These are phyloP conservation scores for Rhombomys opimus DNA, from an alignment of 2,113 vertebrate genomes.

Conservation along the genomic window DNA sequence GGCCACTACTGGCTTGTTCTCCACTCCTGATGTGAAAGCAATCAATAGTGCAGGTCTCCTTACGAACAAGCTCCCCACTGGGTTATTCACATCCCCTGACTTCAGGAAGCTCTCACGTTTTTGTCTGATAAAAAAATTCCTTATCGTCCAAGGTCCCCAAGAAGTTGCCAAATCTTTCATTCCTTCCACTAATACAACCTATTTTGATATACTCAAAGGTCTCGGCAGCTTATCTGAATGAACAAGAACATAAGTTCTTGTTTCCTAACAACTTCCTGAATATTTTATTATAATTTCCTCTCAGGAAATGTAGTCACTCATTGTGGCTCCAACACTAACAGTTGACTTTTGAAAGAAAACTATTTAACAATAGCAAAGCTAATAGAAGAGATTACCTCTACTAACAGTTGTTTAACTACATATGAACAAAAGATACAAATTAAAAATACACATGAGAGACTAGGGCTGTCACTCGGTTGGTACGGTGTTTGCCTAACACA, in stretches of 20 bases:
- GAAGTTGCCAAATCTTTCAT: slow-evolving; percentile 6
- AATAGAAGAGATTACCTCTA: slow-evolving; percentile 63
- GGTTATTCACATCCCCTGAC: not conserved
- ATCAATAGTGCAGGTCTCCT: not conserved
- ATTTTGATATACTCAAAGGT: slow-evolving; percentile 5
- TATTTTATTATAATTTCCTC: slow-evolving; percentile 89
- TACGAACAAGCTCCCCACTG: not conserved
- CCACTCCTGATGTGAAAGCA: not conserved
- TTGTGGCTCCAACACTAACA: slow-evolving; percentile 87
- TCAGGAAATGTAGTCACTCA: slow-evolving; percentile 86
- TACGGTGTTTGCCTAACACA: not conserved
- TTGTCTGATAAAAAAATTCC: not conserved
- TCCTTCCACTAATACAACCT: slow-evolving; percentile 18
- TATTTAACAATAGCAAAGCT: slow-evolving; percentile 78
- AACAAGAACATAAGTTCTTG: slow-evolving; percentile 77
- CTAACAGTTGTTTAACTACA: slow-evolving; percentile 60
- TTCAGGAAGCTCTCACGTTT: slow-evolving; percentile 12
- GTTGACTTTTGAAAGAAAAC: slow-evolving; percentile 71
- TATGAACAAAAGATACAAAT: not conserved
- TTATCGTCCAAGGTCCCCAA: not conserved
- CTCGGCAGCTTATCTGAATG: slow-evolving; percentile 61
- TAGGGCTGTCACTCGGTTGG: not conserved
- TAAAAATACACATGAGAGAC: slow-evolving; percentile 1
- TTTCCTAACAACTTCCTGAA: slow-evolving; percentile 89
- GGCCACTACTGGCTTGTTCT: not conserved